Evolutionary conservation across 2,113 vertebrate genomes (phyloP).

Genomic region (Vombatus ursinus): DNA sequence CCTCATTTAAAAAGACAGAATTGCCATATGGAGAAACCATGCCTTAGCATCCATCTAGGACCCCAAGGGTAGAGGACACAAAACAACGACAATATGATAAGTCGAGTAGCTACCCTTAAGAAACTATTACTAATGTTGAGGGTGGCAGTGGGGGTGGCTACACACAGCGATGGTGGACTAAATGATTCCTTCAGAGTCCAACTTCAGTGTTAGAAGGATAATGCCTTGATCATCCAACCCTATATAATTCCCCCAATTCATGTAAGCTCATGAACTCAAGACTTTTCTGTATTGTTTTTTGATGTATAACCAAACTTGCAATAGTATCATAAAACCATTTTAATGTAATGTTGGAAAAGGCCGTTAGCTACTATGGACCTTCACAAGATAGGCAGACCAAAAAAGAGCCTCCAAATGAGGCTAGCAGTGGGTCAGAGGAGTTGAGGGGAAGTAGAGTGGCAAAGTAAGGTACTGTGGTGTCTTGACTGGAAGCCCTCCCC

Average conservation of each 20-base stretch:
- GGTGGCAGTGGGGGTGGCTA: not conserved
- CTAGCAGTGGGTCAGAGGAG: slow-evolving; percentile 50
- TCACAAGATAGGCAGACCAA: slow-evolving; percentile 51
- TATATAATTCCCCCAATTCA: slow-evolving; percentile 56
- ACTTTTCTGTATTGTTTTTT: slow-evolving; percentile 38
- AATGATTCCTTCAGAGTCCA: slow-evolving; percentile 40
- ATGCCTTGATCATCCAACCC: slow-evolving; percentile 37
- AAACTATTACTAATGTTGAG: slow-evolving; percentile 19
- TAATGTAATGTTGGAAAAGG: slow-evolving; percentile 56
- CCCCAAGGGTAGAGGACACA: slow-evolving; percentile 40
- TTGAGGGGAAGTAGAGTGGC: slow-evolving; percentile 3
- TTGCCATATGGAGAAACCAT: slow-evolving; percentile 52
- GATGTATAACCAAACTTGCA: slow-evolving; percentile 59
- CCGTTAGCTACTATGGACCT: not conserved
- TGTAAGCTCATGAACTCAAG: slow-evolving; percentile 66
- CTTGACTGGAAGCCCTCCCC: slow-evolving; percentile 51
- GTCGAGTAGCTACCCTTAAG: slow-evolving; percentile 22
- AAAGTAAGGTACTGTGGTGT: slow-evolving; percentile 42
- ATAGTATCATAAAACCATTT: slow-evolving; percentile 64
- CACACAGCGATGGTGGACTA: slow-evolving; percentile 43
- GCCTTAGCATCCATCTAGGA: not conserved
- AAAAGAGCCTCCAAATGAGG: slow-evolving; percentile 24
- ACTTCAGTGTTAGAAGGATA: slow-evolving; percentile 50
- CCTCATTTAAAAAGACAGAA: slow-evolving; percentile 73
- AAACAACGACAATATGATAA: slow-evolving; percentile 56